phyloP scores from a whole-genome alignment of 2,113 vertebrate genomes.

The Embiotoca jacksoni region DNA sequence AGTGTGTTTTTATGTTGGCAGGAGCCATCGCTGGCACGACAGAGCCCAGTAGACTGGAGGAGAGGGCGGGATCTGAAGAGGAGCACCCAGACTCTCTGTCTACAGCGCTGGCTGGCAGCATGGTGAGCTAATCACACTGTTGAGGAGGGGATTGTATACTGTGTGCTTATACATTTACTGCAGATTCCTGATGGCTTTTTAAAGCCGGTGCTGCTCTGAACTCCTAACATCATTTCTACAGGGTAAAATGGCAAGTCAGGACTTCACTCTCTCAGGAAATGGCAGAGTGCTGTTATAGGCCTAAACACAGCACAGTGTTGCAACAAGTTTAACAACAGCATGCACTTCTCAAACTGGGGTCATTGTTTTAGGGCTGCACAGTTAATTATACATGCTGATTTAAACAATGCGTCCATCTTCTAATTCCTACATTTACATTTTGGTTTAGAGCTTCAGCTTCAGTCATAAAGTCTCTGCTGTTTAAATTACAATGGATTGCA shows the following conservation, averaged over 20 bases:
- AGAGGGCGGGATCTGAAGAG: constrained; percentile 73
- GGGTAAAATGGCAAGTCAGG: constrained; percentile 20
- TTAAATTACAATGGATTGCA: too few relatives aligned
- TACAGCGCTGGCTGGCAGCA: constrained; percentile 75
- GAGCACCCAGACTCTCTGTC: constrained; percentile 62
- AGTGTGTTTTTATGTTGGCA: constrained; percentile 66
- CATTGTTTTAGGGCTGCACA: neutral
- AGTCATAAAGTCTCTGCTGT: too few relatives aligned
- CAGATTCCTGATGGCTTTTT: constrained; percentile 5
- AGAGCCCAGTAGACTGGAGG: constrained; percentile 71
- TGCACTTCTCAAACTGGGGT: neutral
- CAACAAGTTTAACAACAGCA: constrained; percentile 20
- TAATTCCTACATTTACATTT: neutral
- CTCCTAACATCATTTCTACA: neutral
- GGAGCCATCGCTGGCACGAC: constrained; percentile 70
- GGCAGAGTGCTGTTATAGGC: constrained; percentile 1
- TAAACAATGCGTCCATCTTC: neutral
- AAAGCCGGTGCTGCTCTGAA: neutral
- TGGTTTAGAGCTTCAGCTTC: too few relatives aligned
- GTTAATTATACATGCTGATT: neutral
- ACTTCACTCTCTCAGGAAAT: constrained; percentile 36
- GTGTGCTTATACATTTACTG: constrained; percentile 5
- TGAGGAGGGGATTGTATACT: neutral
- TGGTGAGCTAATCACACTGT: constrained; percentile 76
- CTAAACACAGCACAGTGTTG: constrained; percentile 37